phyloP scores from a whole-genome alignment of 2,888 invertebrate genomes.

The Dynastes hyllus region DNA sequence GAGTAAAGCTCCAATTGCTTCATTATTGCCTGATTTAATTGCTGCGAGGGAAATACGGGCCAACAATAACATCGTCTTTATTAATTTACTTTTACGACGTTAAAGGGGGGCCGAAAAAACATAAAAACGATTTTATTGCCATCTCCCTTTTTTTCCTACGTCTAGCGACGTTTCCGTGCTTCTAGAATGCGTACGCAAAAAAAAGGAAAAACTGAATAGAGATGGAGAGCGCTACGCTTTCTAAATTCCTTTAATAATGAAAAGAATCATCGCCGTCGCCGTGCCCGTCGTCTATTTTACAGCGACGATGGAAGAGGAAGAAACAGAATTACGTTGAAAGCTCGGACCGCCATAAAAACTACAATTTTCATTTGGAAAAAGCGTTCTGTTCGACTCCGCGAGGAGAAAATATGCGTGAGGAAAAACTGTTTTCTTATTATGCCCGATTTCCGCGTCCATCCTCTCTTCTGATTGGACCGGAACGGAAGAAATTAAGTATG shows the following conservation, averaged over 20 bases:
- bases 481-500: slow-evolving; percentile 34
- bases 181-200: too few species aligned
- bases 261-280: slow-evolving; percentile 39
- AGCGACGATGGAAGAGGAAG: slow-evolving; percentile 12
- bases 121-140: slow-evolving; percentile 9
- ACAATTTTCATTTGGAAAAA: slow-evolving; percentile 48
- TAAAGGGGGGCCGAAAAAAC: not conserved
- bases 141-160: not conserved
- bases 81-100: not conserved
- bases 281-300: not conserved
- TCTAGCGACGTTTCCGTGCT: too few species aligned
- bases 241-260: slow-evolving; percentile 46
- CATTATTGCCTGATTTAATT: too few species aligned
- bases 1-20: not conserved
- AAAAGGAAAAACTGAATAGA: not conserved
- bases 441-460: not conserved
- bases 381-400: not conserved
- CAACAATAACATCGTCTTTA: too few species aligned
- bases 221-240: slow-evolving; percentile 29
- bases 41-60: too few species aligned
- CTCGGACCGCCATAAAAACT: slow-evolving; percentile 48
- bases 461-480: not conserved
- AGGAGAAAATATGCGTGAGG: not conserved
- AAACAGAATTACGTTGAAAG: slow-evolving; percentile 50
- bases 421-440: slow-evolving; percentile 45